Evolutionary conservation across 2,888 invertebrate species (phyloP), one percentile per base, ranked within the genome.

Genomic region (Ochropacha duplaris): DNA sequence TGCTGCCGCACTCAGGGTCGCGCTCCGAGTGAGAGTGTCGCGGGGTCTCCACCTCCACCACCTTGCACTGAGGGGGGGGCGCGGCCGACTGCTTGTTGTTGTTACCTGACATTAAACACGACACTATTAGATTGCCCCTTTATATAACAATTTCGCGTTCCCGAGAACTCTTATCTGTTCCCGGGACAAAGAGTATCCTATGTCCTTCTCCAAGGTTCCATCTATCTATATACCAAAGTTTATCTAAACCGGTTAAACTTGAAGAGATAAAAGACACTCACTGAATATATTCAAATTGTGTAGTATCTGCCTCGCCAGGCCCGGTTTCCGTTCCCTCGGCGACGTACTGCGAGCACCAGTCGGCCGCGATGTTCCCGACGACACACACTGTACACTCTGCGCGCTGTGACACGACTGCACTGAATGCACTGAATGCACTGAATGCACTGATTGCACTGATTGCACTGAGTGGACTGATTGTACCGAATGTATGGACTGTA

Each of bases 201-300:
- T n/a, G n/a, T n/a, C n/a, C n/a, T n/a, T n/a, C n/a, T n/a, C n/a
- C n/a, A n/a, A n/a, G n/a, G n/a, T n/a, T n/a, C n/a, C n/a, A n/a
- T n/a, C n/a, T n/a, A n/a, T n/a, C n/a, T n/a, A n/a, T n/a, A n/a
- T n/a, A n/a, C n/a, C n/a, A n/a, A n/a, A n/a, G n/a, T n/a, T n/a
- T n/a, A n/a, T n/a, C n/a, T n/a, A n/a, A n/a, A n/a, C n/a, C n/a
- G n/a, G n/a, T n/a, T n/a, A n/a, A n/a, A n/a, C n/a, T n/a, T 26
- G 28, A 16, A 11, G 16, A 16, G 9, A 24, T 22, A 16, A 5
- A 28, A 50, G 11, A 49, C 8, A 81, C 93, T 90, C 81, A 93
- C 96, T 94, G 77, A 97, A 97, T 83, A 97, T 97, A 79, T 97
- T 97, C 39, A 96, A 89, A 81, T 96, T 97, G 81, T 96, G 96